A percentile compares a stretch with the other conserved stretches of the same genome.
These are phyloP conservation scores for Cherax destructor DNA, from an alignment of 1,140 invertebrate species.

Conservation along the genomic window DNA sequence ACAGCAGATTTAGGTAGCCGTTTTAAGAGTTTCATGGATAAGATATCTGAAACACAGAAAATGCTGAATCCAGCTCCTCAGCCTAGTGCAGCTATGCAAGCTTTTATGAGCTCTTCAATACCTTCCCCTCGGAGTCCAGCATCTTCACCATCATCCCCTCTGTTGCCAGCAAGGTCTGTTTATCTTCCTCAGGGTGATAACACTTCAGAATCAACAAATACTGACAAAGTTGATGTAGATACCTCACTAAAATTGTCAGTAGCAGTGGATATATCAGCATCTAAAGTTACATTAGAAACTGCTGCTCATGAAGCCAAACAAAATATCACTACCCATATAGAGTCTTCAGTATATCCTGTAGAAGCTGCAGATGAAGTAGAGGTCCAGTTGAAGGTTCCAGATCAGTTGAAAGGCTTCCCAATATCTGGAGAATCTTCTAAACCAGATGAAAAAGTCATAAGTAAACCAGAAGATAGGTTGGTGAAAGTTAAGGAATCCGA, in stretches of 20 bases:
- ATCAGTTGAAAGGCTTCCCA: slow-evolving; percentile 45
- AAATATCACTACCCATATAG: slow-evolving; percentile 53
- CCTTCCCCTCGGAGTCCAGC: slow-evolving; percentile 27
- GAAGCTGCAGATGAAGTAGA: slow-evolving; percentile 19
- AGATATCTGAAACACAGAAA: slow-evolving; percentile 92
- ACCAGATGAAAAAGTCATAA: slow-evolving; percentile 15
- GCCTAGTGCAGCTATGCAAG: slow-evolving; percentile 85
- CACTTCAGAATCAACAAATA: slow-evolving; percentile 13
- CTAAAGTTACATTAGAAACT: neutral
- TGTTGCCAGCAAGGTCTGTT: slow-evolving; percentile 31
- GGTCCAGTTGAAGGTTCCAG: neutral
- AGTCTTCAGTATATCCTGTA: slow-evolving; percentile 53
- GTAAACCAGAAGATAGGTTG: slow-evolving; percentile 27
- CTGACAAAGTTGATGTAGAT: neutral
- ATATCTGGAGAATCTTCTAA: neutral
- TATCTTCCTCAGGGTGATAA: slow-evolving; percentile 55
- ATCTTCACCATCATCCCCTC: slow-evolving; percentile 58
- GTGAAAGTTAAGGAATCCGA: slow-evolving; percentile 21
- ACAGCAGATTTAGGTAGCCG: slow-evolving; percentile 88
- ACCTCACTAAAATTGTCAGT: neutral
- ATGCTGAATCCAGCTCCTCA: slow-evolving; percentile 86
- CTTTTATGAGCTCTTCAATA: slow-evolving; percentile 76
- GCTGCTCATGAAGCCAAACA: neutral
- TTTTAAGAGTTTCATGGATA: slow-evolving; percentile 87
- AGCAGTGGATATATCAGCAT: neutral